Evolutionary conservation across 2,888 invertebrate genomes (phyloP), one percentile per base, ranked within the genome.

Genomic region (Patella pellucida): DNA sequence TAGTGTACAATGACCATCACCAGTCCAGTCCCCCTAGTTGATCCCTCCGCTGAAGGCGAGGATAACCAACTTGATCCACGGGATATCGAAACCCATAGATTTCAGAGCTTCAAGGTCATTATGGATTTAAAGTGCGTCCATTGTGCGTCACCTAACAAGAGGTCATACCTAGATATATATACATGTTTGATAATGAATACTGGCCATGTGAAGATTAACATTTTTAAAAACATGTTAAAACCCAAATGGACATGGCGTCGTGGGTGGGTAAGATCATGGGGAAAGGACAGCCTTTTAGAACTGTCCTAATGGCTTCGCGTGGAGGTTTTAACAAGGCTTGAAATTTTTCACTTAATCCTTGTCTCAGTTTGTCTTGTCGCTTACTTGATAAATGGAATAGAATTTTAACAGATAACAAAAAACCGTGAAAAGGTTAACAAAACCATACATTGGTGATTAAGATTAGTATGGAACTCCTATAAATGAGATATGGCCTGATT

Each of bases 211-310:
- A 62, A 23, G 23, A 23, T 62, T 23, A 62, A 62, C 19, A 19
- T 62, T 23, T 23, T 62, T 41, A 41, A 41, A 41, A 41, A 41
- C 31, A 41, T 7, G 41, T 41, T 41, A 41, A 41, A 41, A 41
- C 41, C 41, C 41, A 41, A 41, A 62, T 62, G 62, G 62, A 62
- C 62, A 62, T 62, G 62, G 19, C 62, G 23, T 62, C 62, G 62
- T 62, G 62, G 62, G 62, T 62, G 62, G 62, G 62, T 62, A 23
- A 62, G 23, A 62, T 41, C 41, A 41, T 41, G 41, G 41, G 41
- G 41, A 41, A 41, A 9, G 41, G 0, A 41, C 41, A 41, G 41
- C 41, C 0, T 41, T 41, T 41, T 41, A 41, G 41, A 41, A 41
- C 41, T 9, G 41, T 7, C 41, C 41, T 41, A 41, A 41, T 41